Base-by-base conservation (phyloP, 2,797 vertebrate genomes). In the Cetoscarus ocellatus region DNA sequence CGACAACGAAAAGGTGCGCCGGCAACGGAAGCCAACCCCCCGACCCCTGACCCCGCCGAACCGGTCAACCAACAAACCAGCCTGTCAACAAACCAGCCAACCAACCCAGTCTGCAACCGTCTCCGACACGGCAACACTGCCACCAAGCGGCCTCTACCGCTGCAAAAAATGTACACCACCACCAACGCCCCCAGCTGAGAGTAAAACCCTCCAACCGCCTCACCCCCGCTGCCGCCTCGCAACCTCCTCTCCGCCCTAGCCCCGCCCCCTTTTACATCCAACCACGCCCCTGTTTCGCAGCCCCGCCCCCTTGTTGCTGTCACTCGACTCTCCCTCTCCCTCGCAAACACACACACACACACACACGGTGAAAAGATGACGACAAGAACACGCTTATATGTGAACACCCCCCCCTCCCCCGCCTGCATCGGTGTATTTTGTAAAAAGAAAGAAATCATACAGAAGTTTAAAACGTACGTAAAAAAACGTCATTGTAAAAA, bases 391-490 rank as follows among this genome's bases (percentile, higher is more conserved):
- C 44, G 42, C 73, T 77, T 83, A 67, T 60, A 75, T 76, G 72
- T 77, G 35, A 62, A 66, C 18, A 51, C 49, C 34, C 58, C 66
- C 59, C 67, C 52, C 89, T 88, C 90, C 93, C 93, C 93, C 93
- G 97, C 97, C 98, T 98, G 97, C 96, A 96, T 96, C 92, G 95
- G 91, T 98, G 96, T 98, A 93, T 96, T 97, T 96, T 96, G 96
- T 97, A 94, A 96, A 92, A 95, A 93, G 89, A 90, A 91, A 91
- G 77, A 89, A 93, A 90, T 89, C 90, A 92, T 94, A 93, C 82
- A 91, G 90, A 93, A 91, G 83, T 92, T 91, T 92, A 91, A 93
- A 93, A 90, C 88, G 79, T 87, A 88, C 78, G 82, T 92, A 82
- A 92, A 27, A 39, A 39, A 90, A 90, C 61, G 80, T 91, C 82